Percentiles rank a stretch among this genome's conserved stretches.
These are phyloP conservation scores for Chironomus striatipennis DNA, from an alignment of 1,140 invertebrate genomes.

Conservation along the genomic window DNA sequence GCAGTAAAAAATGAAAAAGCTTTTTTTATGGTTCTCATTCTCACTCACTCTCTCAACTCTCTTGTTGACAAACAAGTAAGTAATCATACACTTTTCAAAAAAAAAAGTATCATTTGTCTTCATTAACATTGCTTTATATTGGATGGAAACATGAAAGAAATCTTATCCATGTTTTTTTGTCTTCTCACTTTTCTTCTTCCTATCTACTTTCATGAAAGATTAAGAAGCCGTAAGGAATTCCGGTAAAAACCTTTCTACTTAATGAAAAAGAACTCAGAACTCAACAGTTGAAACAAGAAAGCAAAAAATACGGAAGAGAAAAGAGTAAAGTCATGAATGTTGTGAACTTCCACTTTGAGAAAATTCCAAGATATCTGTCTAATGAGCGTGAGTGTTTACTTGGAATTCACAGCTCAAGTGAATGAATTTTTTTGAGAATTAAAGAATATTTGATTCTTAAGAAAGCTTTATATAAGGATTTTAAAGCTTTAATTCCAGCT, in stretches of 20 bases:
- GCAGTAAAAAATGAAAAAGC: not conserved
- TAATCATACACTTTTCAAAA: too few species aligned
- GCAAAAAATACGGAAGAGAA: not conserved
- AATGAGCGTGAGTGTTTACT: too few species aligned
- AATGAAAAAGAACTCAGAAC: not conserved
- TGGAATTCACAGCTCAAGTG: too few species aligned
- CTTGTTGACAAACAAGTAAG: too few species aligned
- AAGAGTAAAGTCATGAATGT: not conserved
- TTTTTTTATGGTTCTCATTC: not conserved
- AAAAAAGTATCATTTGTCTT: slow-evolving; percentile 9
- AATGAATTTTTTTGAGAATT: too few species aligned
- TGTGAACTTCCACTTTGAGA: too few species aligned
- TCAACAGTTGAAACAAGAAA: not conserved
- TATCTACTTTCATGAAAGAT: not conserved
- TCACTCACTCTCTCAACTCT: not conserved
- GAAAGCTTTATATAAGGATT: too few species aligned
- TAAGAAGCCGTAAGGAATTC: slow-evolving; percentile 16
- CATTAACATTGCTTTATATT: slow-evolving; percentile 3
- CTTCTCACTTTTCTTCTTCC: not conserved
- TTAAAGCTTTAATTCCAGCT: too few species aligned
- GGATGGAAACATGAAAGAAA: not conserved
- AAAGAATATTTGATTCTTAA: too few species aligned
- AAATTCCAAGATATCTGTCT: too few species aligned
- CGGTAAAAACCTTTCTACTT: slow-evolving; percentile 9
- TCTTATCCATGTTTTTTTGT: not conserved